Evolutionary conservation across 1,140 invertebrate genomes (phyloP).

Genomic region (Chelonus insularis): DNA sequence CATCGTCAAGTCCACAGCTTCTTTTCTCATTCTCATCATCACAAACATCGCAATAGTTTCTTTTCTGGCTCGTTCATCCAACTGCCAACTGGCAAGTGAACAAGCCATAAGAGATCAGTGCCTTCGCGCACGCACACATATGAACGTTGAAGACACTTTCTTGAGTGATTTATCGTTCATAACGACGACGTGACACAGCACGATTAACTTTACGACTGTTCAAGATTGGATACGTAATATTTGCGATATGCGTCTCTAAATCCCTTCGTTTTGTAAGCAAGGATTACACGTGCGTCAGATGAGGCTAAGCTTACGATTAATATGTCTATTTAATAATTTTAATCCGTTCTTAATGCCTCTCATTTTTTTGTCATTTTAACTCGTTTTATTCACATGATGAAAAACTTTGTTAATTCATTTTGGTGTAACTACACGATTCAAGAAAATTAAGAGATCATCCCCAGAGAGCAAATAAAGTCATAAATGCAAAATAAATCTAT

Average conservation of each 20-base stretch:
- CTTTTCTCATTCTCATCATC: slow-evolving; percentile 29
- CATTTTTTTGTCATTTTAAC: neutral
- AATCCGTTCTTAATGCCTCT: slow-evolving; percentile 6
- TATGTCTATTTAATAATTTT: slow-evolving; percentile 17
- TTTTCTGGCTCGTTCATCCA: slow-evolving; percentile 1
- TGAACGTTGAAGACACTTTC: neutral
- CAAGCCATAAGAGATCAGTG: neutral
- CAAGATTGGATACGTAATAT: slow-evolving; percentile 14
- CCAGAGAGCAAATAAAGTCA: too few relatives aligned
- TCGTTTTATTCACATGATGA: too few relatives aligned
- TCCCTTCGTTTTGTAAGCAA: slow-evolving; percentile 4
- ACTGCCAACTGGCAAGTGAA: slow-evolving; percentile 7
- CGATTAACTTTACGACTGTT: slow-evolving; percentile 23
- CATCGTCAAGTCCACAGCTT: slow-evolving; percentile 12
- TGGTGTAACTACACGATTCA: too few relatives aligned
- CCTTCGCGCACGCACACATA: neutral
- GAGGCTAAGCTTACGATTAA: slow-evolving; percentile 10
- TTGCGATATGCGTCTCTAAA: slow-evolving; percentile 8
- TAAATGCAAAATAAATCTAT: too few relatives aligned
- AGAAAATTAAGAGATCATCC: too few relatives aligned
- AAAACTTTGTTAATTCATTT: too few relatives aligned
- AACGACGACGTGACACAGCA: slow-evolving; percentile 25
- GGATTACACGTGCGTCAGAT: slow-evolving; percentile 11
- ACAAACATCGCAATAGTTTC: neutral
- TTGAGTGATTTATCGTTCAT: slow-evolving; percentile 29